Percentiles rank a stretch among this genome's conserved stretches.
phyloP scores from a whole-genome alignment of 2,113 vertebrate genomes.

The Myanophis thanlyinensis region DNA sequence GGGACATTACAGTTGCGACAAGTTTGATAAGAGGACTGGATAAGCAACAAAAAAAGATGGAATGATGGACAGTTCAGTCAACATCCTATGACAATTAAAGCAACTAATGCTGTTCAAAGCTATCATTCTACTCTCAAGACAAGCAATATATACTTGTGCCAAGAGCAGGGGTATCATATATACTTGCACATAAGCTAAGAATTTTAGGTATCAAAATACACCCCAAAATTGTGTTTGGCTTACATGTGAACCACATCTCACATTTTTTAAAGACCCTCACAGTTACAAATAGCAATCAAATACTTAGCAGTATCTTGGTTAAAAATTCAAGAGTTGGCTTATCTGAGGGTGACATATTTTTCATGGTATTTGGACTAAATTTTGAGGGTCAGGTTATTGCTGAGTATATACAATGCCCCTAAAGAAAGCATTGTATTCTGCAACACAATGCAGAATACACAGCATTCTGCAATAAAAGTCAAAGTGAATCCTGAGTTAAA shows the following conservation, averaged over 20 bases:
- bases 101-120: background rate
- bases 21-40: background rate
- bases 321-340: background rate
- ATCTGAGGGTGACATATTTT: background rate
- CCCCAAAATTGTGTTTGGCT: background rate
- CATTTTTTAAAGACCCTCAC: background rate
- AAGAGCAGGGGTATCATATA: background rate
- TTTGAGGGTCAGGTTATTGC: accelerated
- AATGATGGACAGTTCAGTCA: background rate
- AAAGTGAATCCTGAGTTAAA: background rate
- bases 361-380: background rate
- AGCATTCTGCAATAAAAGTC: background rate
- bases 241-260: background rate
- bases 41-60: background rate
- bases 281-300: background rate
- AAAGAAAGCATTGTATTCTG: too few relatives aligned
- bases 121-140: background rate
- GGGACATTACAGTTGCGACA: background rate
- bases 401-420: accelerated
- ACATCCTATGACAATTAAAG: background rate
- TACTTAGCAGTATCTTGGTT: background rate
- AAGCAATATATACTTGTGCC: background rate
- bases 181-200: background rate
- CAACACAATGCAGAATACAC: too few relatives aligned
- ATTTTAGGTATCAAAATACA: background rate